Conservation (phyloP, 1,140 invertebrate genomes). For the Protaetia brevitarsis region DNA sequence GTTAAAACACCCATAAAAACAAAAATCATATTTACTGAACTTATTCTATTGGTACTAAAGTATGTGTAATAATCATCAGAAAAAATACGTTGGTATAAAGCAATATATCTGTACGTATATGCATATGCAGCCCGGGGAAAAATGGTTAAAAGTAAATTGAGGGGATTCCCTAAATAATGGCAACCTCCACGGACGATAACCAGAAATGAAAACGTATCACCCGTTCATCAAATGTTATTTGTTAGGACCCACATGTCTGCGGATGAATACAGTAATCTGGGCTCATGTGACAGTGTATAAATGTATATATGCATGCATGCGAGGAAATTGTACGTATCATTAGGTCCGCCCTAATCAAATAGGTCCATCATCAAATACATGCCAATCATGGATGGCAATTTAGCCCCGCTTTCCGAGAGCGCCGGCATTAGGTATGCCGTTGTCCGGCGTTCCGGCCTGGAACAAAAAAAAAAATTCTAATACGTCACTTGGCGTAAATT, state of each 20-base stretch:
- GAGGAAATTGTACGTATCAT: constrained; percentile 47
- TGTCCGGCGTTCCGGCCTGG: constrained; percentile 21
- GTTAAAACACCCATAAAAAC: too few species aligned
- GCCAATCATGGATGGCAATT: constrained; percentile 46
- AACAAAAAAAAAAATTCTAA: constrained; percentile 32
- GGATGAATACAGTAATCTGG: constrained; percentile 44
- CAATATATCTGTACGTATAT: too few species aligned
- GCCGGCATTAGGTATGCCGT: background rate
- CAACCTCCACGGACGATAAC: constrained; percentile 41
- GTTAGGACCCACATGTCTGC: constrained; percentile 39
- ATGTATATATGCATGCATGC: constrained; percentile 40
- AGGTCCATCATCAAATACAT: constrained; percentile 46
- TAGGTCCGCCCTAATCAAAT: constrained; percentile 46
- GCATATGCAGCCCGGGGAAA: too few species aligned
- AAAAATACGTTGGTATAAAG: too few species aligned
- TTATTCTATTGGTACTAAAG: too few species aligned
- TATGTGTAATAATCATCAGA: too few species aligned
- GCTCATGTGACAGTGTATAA: constrained; percentile 42
- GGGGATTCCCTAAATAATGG: constrained; percentile 27
- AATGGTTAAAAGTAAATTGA: background rate
- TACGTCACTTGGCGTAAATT: constrained; percentile 31
- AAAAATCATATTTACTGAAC: too few species aligned
- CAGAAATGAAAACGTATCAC: constrained; percentile 43
- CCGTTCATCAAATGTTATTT: constrained; percentile 44
- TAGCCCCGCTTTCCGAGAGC: constrained; percentile 23